These are phyloP conservation scores for Eufriesea mexicana DNA, from an alignment of 1,140 invertebrate species.

Conservation along the genomic window DNA sequence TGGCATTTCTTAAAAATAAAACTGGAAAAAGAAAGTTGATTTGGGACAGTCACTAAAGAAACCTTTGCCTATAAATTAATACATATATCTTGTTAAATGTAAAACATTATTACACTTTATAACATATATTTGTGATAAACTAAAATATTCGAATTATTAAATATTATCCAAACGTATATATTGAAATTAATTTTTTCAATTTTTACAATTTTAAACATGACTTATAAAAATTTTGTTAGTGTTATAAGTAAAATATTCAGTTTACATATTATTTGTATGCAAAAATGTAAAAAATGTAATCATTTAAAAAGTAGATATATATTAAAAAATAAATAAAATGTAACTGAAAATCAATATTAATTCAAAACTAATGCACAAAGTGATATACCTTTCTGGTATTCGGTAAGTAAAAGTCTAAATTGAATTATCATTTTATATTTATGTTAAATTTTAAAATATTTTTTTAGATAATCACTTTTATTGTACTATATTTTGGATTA, in stretches of 20 bases:
- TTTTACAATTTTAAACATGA: conserved; percentile 20
- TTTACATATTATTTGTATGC: neutral
- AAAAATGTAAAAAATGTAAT: conserved; percentile 23
- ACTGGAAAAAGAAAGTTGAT: too few species aligned
- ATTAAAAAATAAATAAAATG: conserved; percentile 9
- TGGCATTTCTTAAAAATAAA: too few species aligned
- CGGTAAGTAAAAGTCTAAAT: neutral
- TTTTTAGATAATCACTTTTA: neutral
- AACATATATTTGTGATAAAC: neutral
- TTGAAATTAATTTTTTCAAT: neutral
- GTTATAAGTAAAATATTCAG: conserved; percentile 8
- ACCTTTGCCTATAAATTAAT: neutral
- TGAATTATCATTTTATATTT: neutral
- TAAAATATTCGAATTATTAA: neutral
- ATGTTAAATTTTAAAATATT: neutral
- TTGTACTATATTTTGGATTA: conserved; percentile 26
- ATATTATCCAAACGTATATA: conserved; percentile 33
- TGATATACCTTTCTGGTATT: neutral
- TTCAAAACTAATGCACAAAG: neutral
- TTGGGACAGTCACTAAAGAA: too few species aligned
- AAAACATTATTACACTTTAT: neutral
- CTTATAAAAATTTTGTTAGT: neutral
- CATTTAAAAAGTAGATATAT: neutral
- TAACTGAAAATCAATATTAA: neutral
- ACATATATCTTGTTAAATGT: neutral